phyloP scores from a whole-genome alignment of 2,797 vertebrate genomes.

The Benthosema pterotum region DNA sequence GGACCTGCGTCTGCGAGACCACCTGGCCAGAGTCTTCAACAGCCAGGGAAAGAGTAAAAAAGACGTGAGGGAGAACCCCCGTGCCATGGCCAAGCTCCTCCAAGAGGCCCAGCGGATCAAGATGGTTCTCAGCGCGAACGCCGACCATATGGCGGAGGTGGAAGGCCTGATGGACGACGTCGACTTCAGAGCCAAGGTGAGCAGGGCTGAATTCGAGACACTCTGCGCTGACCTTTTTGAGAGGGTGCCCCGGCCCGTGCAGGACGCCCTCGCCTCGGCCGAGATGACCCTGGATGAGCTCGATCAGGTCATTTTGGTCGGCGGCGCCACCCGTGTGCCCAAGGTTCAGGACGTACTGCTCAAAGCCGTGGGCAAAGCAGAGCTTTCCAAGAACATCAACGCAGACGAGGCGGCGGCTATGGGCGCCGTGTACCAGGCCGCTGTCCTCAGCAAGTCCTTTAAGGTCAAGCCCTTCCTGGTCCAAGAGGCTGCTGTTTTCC shows the following conservation, averaged over 20 bases:
- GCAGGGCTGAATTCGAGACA: slow-evolving; percentile 88
- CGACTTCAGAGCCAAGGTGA: slow-evolving; percentile 94
- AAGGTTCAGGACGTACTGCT: slow-evolving; percentile 94
- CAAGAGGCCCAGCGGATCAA: slow-evolving; percentile 96
- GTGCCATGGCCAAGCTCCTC: slow-evolving; percentile 95
- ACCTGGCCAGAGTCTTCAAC: slow-evolving; percentile 90
- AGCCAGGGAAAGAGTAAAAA: slow-evolving; percentile 88
- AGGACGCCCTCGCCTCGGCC: slow-evolving; percentile 87
- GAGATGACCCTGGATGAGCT: slow-evolving; percentile 93
- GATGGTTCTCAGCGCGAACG: slow-evolving; percentile 92
- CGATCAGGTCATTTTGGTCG: slow-evolving; percentile 96
- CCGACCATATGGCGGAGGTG: slow-evolving; percentile 92
- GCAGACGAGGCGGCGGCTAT: slow-evolving; percentile 96
- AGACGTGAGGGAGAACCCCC: slow-evolving; percentile 87
- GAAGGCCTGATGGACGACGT: slow-evolving; percentile 95
- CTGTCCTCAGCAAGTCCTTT: slow-evolving; percentile 96
- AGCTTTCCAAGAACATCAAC: slow-evolving; percentile 97
- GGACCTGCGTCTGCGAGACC: slow-evolving; percentile 90
- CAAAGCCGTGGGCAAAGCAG: slow-evolving; percentile 92
- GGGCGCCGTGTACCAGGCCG: slow-evolving; percentile 98
- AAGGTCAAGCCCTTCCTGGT: slow-evolving; percentile 96
- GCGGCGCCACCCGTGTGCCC: slow-evolving; percentile 94
- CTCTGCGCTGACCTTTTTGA: slow-evolving; percentile 92
- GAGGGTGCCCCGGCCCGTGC: slow-evolving; percentile 87
- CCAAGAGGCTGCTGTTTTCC: slow-evolving; percentile 90